Base-by-base conservation (phyloP, 2,797 vertebrate species). In the Psittacula derbiana region DNA sequence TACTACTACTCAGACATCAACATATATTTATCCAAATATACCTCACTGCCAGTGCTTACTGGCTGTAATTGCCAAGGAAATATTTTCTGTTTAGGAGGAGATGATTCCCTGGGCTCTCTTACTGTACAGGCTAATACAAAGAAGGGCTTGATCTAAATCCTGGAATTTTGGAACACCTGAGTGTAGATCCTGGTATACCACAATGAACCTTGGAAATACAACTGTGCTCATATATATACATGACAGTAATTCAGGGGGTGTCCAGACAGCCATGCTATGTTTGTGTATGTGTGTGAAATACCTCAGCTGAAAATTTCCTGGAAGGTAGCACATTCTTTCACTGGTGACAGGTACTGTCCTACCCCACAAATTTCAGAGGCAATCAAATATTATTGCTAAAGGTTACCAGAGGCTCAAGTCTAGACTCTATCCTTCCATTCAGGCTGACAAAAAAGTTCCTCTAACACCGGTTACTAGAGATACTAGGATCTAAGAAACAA, bases 1-100 rank as follows among this genome's bases (percentile, higher is more conserved):
- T 83, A 55, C 76, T 60, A 47, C 85, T 95, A 64, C 91, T 92
- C 76, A 86, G 78, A 70, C 82, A 88, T 78, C 62, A 90, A 24
- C 41, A 67, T 71, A 43, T 71, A 90, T 82, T 92, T 76, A 92
- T 70, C 31, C 80, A 95, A 95, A 84, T 33, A 73, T 25, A 86
- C 28, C 67, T 84, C 66, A 58, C 21, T 93, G 83, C 52, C 90
- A 93, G 57, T 18, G 19, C 20, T 93, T 57, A 36, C 36, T n/a
- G 53, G 25, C n/a, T 69, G 5, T 47, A 90, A 76, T 52, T 73
- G 76, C 44, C 90, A 92, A 89, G 75, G 76, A 94, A 96, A 92
- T 27, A 40, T 50, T 91, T 90, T 76, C 57, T 82, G 12, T 44
- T 90, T 60, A 80, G 66, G 47, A 91, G 40, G 60, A 73, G 64